phyloP scores from a whole-genome alignment of 2,888 invertebrate genomes.

The Platynereis dumerilii region DNA sequence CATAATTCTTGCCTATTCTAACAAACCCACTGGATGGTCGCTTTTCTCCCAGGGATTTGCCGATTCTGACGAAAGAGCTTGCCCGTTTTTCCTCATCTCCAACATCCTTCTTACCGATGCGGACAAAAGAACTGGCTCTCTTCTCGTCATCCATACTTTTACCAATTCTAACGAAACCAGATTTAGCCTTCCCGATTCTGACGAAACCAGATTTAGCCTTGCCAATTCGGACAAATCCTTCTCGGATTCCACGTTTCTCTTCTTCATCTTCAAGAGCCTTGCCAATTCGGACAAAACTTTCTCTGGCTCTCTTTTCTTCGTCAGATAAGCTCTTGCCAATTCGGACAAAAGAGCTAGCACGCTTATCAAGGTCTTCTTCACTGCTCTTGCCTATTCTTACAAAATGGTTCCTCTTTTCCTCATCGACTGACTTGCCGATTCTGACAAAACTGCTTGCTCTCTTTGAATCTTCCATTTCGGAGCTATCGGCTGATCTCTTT shows the following conservation, averaged over 20 bases:
- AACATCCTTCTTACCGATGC: conserved; percentile 27
- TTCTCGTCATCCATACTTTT: conserved; percentile 16
- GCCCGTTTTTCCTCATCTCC: conserved; percentile 20
- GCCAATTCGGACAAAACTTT: conserved; percentile 18
- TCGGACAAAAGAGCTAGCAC: conserved; percentile 29
- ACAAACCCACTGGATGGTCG: conserved; percentile 18
- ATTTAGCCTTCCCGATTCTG: conserved; percentile 21
- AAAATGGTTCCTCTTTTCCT: conserved; percentile 18
- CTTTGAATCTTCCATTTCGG: conserved; percentile 11
- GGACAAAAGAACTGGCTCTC: conserved; percentile 28
- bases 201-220: conserved; percentile 19
- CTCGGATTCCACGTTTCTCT: conserved; percentile 16
- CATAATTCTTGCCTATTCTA: conserved; percentile 23
- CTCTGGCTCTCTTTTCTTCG: conserved; percentile 3
- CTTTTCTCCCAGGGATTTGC: conserved; percentile 10
- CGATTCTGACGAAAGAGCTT: conserved; percentile 30
- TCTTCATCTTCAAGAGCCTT: conserved; percentile 12
- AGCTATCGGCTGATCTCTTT: conserved; percentile 14
- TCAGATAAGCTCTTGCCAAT: conserved; percentile 23
- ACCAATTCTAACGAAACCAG: conserved; percentile 11
- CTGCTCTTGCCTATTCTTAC: conserved; percentile 29
- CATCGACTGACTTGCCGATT: conserved; percentile 12
- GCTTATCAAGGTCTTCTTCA: conserved; percentile 18
- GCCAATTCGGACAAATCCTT: conserved; percentile 22
- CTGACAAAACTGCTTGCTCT: conserved; percentile 20